Percentiles rank a stretch among this genome's conserved stretches.
Evolutionary conservation across 1,140 invertebrate species (phyloP).

Genomic region (Psix sp.): DNA sequence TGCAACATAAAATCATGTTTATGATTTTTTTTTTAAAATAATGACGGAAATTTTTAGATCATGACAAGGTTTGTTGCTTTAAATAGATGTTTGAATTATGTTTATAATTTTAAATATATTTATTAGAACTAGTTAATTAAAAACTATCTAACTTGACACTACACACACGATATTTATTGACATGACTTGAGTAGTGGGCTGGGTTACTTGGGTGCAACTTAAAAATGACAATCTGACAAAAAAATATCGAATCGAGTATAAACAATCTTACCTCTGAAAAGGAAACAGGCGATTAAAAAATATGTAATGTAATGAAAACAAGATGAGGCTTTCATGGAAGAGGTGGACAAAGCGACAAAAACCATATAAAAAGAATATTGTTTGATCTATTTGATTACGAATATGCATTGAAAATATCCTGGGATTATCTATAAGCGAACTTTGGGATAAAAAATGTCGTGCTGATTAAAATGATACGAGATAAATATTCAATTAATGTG

Average conservation of each 20-base stretch:
- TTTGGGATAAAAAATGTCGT: not conserved
- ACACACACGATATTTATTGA: too few relatives aligned
- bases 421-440: not conserved
- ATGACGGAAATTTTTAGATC: too few relatives aligned
- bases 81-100: too few relatives aligned
- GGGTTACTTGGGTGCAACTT: too few relatives aligned
- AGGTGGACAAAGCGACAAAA: not conserved
- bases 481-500: not conserved
- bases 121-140: too few relatives aligned
- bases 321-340: not conserved
- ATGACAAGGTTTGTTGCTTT: too few relatives aligned
- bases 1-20: too few relatives aligned
- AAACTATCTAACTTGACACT: too few relatives aligned
- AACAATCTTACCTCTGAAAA: not conserved
- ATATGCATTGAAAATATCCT: not conserved
- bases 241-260: not conserved
- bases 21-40: too few relatives aligned
- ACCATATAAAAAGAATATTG: not conserved
- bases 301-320: not conserved
- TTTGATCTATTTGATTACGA: not conserved
- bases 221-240: constrained; percentile 1
- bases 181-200: too few relatives aligned
- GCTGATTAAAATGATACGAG: not conserved
- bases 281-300: not conserved
- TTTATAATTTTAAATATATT: too few relatives aligned